Base-by-base conservation (phyloP, 2,888 invertebrate species). In the Caenorhabditis sinica region DNA sequence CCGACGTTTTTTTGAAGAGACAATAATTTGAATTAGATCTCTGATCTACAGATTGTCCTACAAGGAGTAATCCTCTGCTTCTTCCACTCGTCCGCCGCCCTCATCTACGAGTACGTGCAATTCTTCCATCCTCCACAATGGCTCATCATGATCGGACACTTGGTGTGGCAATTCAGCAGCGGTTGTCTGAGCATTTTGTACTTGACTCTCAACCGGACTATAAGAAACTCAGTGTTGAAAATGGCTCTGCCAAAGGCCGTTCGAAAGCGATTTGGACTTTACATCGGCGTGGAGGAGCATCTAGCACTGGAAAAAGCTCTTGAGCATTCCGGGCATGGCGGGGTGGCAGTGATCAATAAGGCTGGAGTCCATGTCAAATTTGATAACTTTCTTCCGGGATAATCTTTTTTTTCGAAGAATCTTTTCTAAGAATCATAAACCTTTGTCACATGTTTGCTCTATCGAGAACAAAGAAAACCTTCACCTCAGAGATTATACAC, bases 261-360 rank as follows among this genome's bases (percentile, higher is more conserved):
- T 0, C 23, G 63, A 25, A 36, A 20, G 5, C 17, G 11, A 0
- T 43, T 63, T 9, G 63, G 63, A 11, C 17, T 43, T 8, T 36
- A 63, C 25, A 63, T 63, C 9, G 63, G 63, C 2, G 63, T 45
- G 0, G 63, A 63, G 40, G 63, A 63, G 45, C 63, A 63, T 28
- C 25, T 63, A 15, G 63, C 40, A 17, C 2, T 45, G 36, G 63
- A 63, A 25, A n/a, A 23, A 2, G 63, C 15, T 1, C 20, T n/a
- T 11, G 56, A 23, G 4, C 25, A 25, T 4, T 15, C 13, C 11
- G 23, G 33, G 1, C 28, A 30, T 6, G 60, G 36, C 11, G 65
- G 45, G 11, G 30, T 49, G 20, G 20, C 17, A n/a, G 66, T 25
- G 8, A 28, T 28, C 2, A 56, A 56, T 28, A 2, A 28, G 0